phyloP scores from a whole-genome alignment of 1,140 invertebrate genomes.

The Drosophila truncata region DNA sequence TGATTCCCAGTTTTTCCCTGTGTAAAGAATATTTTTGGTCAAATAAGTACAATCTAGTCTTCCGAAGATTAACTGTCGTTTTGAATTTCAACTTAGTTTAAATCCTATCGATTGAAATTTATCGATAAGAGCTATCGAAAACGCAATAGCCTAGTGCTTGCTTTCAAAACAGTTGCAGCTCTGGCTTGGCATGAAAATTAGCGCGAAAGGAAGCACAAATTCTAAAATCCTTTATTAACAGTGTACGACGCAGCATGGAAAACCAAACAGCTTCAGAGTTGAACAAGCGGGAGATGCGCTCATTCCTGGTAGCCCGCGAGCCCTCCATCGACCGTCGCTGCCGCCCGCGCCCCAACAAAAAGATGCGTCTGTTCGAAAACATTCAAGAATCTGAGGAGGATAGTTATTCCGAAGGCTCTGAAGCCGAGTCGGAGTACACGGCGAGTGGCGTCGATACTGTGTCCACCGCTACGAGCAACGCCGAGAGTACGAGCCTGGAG shows the following conservation, averaged over 20 bases:
- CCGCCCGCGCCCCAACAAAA: conserved; percentile 67
- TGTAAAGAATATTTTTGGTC: neutral
- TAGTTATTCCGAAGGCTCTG: conserved; percentile 52
- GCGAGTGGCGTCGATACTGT: conserved; percentile 21
- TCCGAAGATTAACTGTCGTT: neutral
- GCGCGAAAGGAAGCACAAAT: conserved; percentile 20
- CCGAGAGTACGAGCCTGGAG: conserved; percentile 44
- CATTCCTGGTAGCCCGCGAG: conserved; percentile 75
- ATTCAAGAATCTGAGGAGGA: conserved; percentile 64
- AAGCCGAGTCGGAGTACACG: conserved; percentile 61
- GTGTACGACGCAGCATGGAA: conserved; percentile 4
- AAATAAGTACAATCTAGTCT: neutral
- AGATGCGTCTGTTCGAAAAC: conserved; percentile 64
- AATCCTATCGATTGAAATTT: neutral
- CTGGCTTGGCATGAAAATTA: conserved; percentile 31
- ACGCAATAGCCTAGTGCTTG: neutral
- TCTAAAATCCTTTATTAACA: neutral
- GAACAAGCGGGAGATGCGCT: conserved; percentile 65
- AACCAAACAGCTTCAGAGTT: neutral
- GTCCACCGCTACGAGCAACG: conserved; percentile 8
- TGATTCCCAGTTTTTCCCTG: neutral
- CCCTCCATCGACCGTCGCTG: conserved; percentile 77
- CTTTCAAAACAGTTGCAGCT: conserved; percentile 10
- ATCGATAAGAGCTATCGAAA: neutral
- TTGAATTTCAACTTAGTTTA: neutral